Base-by-base conservation (phyloP, 2,888 invertebrate species). In the Apantesis nais region DNA sequence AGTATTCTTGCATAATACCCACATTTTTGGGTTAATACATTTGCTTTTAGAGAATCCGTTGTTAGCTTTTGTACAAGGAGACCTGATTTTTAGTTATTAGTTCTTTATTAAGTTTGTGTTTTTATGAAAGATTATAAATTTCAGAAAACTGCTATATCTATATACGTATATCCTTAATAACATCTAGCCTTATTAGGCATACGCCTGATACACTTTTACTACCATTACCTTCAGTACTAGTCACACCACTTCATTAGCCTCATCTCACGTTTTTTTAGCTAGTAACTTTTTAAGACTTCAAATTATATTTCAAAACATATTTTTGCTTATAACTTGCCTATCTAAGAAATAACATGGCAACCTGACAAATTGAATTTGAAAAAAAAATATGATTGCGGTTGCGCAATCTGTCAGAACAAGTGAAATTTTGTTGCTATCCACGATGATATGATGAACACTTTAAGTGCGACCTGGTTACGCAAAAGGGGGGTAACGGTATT, bases 401-500 rank as follows among this genome's bases (percentile, higher is more conserved):
- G 75, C 80, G 75, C 81, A 85, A 84, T 79, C 76, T 75, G 73
- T 78, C 78, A 66, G 80, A 81, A 83, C 83, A 85, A 88, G 87
- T 88, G 87, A 88, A 86, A 88, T 85, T 83, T 82, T 79, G 86
- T 89, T 87, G 85, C 86, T 82, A 86, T 78, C 83, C 79, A 83
- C 85, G 86, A 86, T 88, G 84, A 87, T 87, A 82, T 83, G 83
- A 85, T 88, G 86, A 88, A 88, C 58, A 29, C 85, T 87, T 89
- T 86, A 88, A 85, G 79, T 79, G 78, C 86, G 92, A 89, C 92
- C 92, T 89, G 86, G 85, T 92, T 92, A 86, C 87, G 88, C 89
- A 88, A 90, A 92, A 89, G 85, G 80, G 80, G 86, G 89, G 88
- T 92, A 94, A 93, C 92, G 92, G 93, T 92, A 92, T 86, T 88